Evolutionary conservation across 1,140 invertebrate genomes (phyloP).

Genomic region (Phymastichus coffea): DNA sequence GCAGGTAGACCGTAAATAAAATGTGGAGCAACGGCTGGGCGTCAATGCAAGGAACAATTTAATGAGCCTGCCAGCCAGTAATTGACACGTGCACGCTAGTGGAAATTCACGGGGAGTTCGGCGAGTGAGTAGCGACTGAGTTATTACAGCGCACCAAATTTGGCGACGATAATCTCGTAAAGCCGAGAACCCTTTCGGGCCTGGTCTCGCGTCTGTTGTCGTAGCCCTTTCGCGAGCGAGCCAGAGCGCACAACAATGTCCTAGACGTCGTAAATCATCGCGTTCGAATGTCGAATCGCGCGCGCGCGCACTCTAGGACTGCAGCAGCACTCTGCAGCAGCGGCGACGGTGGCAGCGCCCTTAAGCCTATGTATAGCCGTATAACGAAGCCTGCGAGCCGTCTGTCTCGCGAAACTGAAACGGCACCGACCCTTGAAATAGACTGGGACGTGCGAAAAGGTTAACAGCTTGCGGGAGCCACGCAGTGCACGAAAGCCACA

Average conservation of each 20-base stretch:
- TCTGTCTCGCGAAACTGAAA: too few species aligned
- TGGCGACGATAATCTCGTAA: slow-evolving; percentile 18
- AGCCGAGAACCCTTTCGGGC: not conserved
- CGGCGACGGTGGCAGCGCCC: too few species aligned
- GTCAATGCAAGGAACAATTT: too few species aligned
- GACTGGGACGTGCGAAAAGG: slow-evolving; percentile 19
- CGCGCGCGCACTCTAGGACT: not conserved
- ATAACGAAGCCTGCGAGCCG: too few species aligned
- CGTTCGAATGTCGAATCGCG: slow-evolving; percentile 1
- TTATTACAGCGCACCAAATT: slow-evolving; percentile 16
- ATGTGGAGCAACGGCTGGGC: too few species aligned
- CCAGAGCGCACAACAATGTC: slow-evolving; percentile 8
- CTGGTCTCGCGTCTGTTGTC: too few species aligned
- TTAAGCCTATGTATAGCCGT: too few species aligned
- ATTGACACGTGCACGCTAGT: slow-evolving; percentile 12
- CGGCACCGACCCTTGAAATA: slow-evolving; percentile 23
- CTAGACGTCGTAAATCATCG: slow-evolving; percentile 14
- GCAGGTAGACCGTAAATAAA: not conserved
- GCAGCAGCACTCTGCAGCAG: too few species aligned
- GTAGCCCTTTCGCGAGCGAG: too few species aligned
- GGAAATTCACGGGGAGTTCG: not conserved
- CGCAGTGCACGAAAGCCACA: slow-evolving; percentile 8
- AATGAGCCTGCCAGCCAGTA: too few species aligned
- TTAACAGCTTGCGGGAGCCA: slow-evolving; percentile 11
- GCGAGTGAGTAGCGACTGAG: not conserved